Evolutionary conservation across 2,888 invertebrate species (phyloP), one percentile per base, ranked within the genome.

Genomic region (Megalurothrips usitatus): DNA sequence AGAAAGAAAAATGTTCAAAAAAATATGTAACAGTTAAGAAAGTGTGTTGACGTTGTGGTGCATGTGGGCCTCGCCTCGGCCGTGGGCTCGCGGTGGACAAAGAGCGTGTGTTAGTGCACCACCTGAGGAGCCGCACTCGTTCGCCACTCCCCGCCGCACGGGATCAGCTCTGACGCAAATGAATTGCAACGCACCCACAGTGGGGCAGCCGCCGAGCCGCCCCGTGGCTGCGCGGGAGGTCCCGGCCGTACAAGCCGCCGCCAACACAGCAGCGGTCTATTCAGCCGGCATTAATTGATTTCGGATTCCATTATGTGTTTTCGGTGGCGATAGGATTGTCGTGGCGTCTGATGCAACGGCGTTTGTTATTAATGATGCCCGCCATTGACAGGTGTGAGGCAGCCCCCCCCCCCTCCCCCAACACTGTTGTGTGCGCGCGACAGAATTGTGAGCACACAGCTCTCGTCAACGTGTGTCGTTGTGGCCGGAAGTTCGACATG

Each of bases 271-370:
- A 52, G 12, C 52, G 52, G 52, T 11, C 68, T 75, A 75, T 75
- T 75, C 68, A 75, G 58, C 58, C 68, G 23, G 17, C 58, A 58
- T 14, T 75, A 75, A 75, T 75, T 75, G 68, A 75, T 75, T 75
- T 75, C 68, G 68, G 68, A 26, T 75, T 75, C 68, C 68, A 75
- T 75, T 75, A 75, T 75, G 68, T 75, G 68, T 75, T 75, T 75
- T 75, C 68, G 68, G 58, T 6, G 19, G 14, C 58, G 58, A 58
- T 75, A 11, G 23, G 68, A 75, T 75, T 75, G 68, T 75, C 23
- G 68, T 75, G 26, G 68, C 23, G 68, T 75, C 68, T 23, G 58
- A 58, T 58, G 58, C 58, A 58, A 58, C 58, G 58, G 58, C 14
- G 52, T 17, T 58, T 58, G n/a, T 75, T 75, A 75, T 75, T 75